These are phyloP conservation scores for Saguinus midas DNA, from an alignment of 2,113 vertebrate genomes.

Conservation along the genomic window DNA sequence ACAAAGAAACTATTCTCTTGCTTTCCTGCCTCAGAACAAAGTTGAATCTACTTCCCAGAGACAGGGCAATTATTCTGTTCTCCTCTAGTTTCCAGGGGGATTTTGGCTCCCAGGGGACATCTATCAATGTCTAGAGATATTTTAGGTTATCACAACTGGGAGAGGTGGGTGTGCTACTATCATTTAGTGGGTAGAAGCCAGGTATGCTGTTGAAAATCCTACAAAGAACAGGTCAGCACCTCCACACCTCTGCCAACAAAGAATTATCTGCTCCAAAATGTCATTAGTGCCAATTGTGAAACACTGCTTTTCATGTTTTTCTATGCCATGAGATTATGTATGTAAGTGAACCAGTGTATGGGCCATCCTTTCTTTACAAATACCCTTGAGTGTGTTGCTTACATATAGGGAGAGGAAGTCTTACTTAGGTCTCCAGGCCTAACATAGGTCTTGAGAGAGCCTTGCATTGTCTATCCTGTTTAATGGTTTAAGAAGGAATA, in stretches of 20 bases:
- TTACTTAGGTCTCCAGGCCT: not conserved
- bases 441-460: not conserved
- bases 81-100: not conserved
- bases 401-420: not conserved
- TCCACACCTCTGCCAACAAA: not conserved
- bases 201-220: not conserved
- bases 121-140: not conserved
- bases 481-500: not conserved
- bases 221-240: not conserved
- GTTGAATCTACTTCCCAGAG: not conserved
- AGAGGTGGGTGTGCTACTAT: not conserved
- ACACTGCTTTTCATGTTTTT: not conserved
- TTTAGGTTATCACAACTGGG: not conserved
- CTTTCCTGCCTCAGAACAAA: constrained; percentile 1
- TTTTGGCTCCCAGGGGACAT: not conserved
- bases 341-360: not conserved
- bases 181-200: not conserved
- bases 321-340: not conserved
- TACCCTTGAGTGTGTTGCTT: not conserved
- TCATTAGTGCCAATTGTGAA: not conserved
- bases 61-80: not conserved
- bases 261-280: not conserved
- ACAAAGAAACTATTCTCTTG: not conserved
- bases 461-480: not conserved
- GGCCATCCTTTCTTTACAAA: not conserved